These are phyloP conservation scores for Prosopocoilus inquinatus DNA, from an alignment of 2,888 invertebrate species.

Conservation along the genomic window DNA sequence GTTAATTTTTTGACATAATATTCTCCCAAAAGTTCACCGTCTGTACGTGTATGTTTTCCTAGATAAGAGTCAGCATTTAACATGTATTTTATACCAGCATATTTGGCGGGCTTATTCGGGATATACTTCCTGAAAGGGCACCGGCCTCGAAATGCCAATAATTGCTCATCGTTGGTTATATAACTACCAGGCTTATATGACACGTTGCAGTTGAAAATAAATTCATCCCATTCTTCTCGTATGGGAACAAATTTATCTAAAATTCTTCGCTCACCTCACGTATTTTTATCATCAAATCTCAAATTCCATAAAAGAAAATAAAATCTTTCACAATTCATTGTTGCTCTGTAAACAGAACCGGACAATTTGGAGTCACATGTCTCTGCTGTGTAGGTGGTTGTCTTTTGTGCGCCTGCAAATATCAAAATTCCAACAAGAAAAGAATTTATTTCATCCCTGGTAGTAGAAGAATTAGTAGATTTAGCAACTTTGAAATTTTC, in stretches of 20 bases:
- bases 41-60: conserved; percentile 32
- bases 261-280: conserved; percentile 28
- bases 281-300: conserved; percentile 30
- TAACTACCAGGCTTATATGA: conserved; percentile 27
- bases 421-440: too few species aligned
- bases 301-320: too few species aligned
- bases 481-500: too few species aligned
- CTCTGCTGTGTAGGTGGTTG: too few species aligned
- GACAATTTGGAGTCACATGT: too few species aligned
- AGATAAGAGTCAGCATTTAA: conserved; percentile 34
- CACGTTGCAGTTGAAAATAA: conserved; percentile 25
- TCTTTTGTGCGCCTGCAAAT: too few species aligned
- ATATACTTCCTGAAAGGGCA: conserved; percentile 37
- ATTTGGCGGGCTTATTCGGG: conserved; percentile 37
- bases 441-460: too few species aligned
- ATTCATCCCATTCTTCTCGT: conserved; percentile 26
- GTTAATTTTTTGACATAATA: too few species aligned
- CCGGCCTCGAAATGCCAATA: conserved; percentile 30
- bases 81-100: conserved; percentile 36
- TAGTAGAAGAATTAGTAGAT: too few species aligned
- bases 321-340: too few species aligned
- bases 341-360: too few species aligned
- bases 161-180: conserved; percentile 34
- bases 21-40: too few species aligned
- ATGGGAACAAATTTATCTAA: conserved; percentile 23